Percentiles rank a stretch among this genome's conserved stretches.
Conservation (phyloP, 1,140 invertebrate genomes). For the Drosophila nasuta region DNA sequence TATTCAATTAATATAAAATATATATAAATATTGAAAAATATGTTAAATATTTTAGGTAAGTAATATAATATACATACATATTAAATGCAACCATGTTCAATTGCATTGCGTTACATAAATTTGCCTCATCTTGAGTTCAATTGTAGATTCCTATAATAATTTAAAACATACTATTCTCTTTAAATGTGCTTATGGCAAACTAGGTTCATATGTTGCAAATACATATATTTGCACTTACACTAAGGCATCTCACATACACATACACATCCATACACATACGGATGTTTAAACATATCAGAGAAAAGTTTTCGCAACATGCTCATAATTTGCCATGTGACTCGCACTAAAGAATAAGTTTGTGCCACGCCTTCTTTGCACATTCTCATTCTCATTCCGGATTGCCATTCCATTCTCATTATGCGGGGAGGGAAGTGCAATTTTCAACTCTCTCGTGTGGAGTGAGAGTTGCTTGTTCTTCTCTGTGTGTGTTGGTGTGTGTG, state of each 20-base stretch:
- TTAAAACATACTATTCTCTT: too few relatives aligned
- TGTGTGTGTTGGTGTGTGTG: slow-evolving; percentile 37
- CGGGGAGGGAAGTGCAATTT: slow-evolving; percentile 57
- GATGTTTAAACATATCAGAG: not conserved
- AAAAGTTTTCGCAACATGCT: slow-evolving; percentile 29
- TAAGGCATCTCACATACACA: not conserved
- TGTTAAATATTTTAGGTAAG: too few relatives aligned
- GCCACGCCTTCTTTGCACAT: slow-evolving; percentile 3
- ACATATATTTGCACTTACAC: not conserved
- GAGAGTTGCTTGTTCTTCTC: slow-evolving; percentile 27
- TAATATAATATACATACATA: too few relatives aligned
- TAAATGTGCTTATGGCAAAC: too few relatives aligned
- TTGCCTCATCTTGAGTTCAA: too few relatives aligned
- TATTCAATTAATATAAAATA: too few relatives aligned
- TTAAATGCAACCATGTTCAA: too few relatives aligned
- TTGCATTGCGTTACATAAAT: too few relatives aligned
- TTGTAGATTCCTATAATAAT: too few relatives aligned
- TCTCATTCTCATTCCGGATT: slow-evolving; percentile 10
- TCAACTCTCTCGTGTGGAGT: slow-evolving; percentile 39
- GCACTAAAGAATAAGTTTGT: slow-evolving; percentile 40
- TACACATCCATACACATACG: not conserved
- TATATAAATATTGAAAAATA: too few relatives aligned
- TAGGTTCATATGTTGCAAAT: not conserved
- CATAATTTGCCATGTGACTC: slow-evolving; percentile 46
- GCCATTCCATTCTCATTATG: slow-evolving; percentile 26